Evolutionary conservation across 1,140 invertebrate genomes (phyloP).

Genomic region (Maniola jurtina): DNA sequence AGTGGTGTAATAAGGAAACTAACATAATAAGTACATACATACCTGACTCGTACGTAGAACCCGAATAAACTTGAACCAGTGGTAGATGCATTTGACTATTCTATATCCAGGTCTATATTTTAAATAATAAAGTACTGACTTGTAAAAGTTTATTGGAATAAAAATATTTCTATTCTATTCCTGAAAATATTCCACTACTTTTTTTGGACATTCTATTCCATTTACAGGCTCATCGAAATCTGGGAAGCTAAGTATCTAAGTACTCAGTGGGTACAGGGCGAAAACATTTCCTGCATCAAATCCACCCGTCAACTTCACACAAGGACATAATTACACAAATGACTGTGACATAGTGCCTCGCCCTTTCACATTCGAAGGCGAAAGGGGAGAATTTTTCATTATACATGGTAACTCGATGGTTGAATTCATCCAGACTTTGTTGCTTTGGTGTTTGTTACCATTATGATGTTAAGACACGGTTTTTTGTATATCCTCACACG

Average conservation of each 20-base stretch:
- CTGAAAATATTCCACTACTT: too few relatives aligned
- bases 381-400: constrained; percentile 39
- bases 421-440: constrained; percentile 19
- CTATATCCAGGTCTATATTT: too few relatives aligned
- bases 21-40: too few relatives aligned
- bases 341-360: constrained; percentile 39
- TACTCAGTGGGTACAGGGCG: background rate
- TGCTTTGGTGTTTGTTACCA: background rate
- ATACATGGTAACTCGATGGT: constrained; percentile 33
- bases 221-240: background rate
- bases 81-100: too few relatives aligned
- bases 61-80: too few relatives aligned
- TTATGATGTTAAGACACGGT: background rate
- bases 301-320: constrained; percentile 11
- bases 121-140: too few relatives aligned
- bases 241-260: background rate
- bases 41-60: too few relatives aligned
- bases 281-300: constrained; percentile 7
- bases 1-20: too few relatives aligned
- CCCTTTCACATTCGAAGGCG: constrained; percentile 48
- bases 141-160: too few relatives aligned
- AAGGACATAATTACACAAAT: constrained; percentile 26
- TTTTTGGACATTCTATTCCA: too few relatives aligned
- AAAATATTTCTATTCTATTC: too few relatives aligned
- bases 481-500: too few relatives aligned